Conservation (phyloP, 2,113 vertebrate genomes). For the Microcebus tavaratra region DNA sequence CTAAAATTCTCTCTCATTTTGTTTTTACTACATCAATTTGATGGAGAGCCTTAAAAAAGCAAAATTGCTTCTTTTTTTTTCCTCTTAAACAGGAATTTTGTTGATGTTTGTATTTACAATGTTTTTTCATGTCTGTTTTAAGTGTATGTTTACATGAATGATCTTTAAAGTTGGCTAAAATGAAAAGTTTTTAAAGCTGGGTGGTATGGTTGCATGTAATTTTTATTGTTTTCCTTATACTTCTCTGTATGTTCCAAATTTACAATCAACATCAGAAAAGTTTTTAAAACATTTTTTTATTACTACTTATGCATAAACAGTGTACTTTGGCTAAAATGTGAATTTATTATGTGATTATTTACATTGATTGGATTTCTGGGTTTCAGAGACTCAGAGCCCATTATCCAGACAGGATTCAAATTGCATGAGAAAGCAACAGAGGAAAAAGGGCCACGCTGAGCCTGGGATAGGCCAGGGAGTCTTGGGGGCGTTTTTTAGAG, state of each 20-base stretch:
- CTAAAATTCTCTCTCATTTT: not conserved
- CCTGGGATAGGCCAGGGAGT: not conserved
- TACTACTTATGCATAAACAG: not conserved
- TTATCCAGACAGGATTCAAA: not conserved
- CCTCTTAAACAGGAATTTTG: not conserved
- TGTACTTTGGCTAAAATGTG: not conserved
- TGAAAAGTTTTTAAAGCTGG: not conserved
- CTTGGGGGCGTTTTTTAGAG: not conserved
- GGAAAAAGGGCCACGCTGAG: not conserved
- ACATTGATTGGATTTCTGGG: not conserved
- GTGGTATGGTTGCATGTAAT: not conserved
- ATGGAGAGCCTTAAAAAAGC: not conserved
- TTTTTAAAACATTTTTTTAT: not conserved
- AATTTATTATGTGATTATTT: not conserved
- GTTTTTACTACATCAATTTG: not conserved
- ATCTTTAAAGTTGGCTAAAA: not conserved
- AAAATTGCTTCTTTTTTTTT: not conserved
- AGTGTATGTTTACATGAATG: not conserved
- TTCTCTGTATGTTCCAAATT: slow-evolving; percentile 39
- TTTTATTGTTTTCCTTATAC: not conserved
- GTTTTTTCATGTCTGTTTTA: not conserved
- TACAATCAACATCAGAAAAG: not conserved
- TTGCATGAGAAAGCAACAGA: too few relatives aligned
- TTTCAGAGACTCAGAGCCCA: not conserved
- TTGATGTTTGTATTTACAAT: not conserved